Evolutionary conservation across 2,888 invertebrate species (phyloP).

Genomic region (Rhagonycha fulva): DNA sequence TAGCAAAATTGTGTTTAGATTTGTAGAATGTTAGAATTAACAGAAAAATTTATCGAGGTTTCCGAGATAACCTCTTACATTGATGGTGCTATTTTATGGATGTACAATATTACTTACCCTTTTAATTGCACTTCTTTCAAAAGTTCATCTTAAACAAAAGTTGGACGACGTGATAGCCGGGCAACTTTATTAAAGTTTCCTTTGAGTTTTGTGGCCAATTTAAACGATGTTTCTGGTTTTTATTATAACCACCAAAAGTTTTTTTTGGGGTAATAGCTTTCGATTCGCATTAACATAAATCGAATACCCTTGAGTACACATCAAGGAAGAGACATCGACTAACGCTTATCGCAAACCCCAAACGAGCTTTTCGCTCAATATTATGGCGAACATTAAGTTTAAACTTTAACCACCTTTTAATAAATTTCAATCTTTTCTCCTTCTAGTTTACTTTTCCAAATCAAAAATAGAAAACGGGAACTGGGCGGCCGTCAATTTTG

Average conservation of each 20-base stretch:
- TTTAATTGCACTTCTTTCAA: not conserved
- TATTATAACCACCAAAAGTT: slow-evolving; percentile 12
- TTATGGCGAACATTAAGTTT: slow-evolving; percentile 2
- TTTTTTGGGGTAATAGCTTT: slow-evolving; percentile 18
- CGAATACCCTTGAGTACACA: slow-evolving; percentile 16
- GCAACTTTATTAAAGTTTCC: slow-evolving; percentile 15
- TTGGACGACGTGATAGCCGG: slow-evolving; percentile 7
- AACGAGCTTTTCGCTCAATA: slow-evolving; percentile 9
- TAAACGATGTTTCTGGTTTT: slow-evolving; percentile 21
- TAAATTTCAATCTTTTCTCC: slow-evolving; percentile 1
- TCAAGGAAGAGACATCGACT: slow-evolving; percentile 11
- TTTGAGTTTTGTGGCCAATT: slow-evolving; percentile 18
- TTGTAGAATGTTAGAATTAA: too few relatives aligned
- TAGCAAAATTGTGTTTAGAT: not conserved
- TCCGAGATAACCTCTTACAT: not conserved
- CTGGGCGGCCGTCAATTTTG: slow-evolving; percentile 11
- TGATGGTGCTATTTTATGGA: not conserved
- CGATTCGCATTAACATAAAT: slow-evolving; percentile 21
- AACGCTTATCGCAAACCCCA: slow-evolving; percentile 17
- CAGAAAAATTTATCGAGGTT: not conserved
- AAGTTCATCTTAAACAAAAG: slow-evolving; percentile 6
- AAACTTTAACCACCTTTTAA: not conserved
- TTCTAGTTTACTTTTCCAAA: not conserved
- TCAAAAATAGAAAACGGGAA: not conserved
- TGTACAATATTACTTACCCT: not conserved